Percentiles rank a stretch among this genome's conserved stretches.
Conservation (phyloP, 2,797 vertebrate genomes). For the Lindbergichthys nudifrons region DNA sequence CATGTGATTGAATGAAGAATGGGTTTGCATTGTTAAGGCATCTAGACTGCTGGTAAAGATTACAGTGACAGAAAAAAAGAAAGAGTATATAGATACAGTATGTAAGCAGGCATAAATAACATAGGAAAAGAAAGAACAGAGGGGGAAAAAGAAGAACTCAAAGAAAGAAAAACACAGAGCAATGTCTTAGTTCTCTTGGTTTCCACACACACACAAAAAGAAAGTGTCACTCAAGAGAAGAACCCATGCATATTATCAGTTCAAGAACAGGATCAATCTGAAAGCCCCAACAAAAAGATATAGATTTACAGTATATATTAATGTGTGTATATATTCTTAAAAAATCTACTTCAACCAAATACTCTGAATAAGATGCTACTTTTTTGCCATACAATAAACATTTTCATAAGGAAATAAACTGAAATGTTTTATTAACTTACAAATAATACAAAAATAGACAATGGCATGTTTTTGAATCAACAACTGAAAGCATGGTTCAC, state of each 20-base stretch:
- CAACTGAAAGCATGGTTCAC: conserved; percentile 91
- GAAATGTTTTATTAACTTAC: conserved; percentile 90
- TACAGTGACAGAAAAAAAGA: conserved; percentile 90
- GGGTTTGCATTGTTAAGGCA: conserved; percentile 99
- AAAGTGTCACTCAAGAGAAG: conserved; percentile 94
- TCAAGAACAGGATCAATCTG: conserved; percentile 93
- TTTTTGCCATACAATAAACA: conserved; percentile 94
- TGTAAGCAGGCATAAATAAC: conserved; percentile 93
- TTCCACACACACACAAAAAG: conserved; percentile 87
- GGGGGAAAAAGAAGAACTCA: conserved; percentile 84
- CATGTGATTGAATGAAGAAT: conserved; percentile 94
- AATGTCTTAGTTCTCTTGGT: conserved; percentile 92
- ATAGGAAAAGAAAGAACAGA: conserved; percentile 74
- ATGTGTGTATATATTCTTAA: conserved; percentile 88
- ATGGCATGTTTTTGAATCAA: conserved; percentile 91
- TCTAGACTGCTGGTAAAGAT: conserved; percentile 99
- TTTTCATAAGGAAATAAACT: conserved; percentile 76
- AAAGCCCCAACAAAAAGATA: conserved; percentile 93
- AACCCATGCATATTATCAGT: conserved; percentile 99
- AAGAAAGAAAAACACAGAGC: conserved; percentile 90
- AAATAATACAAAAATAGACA: conserved; percentile 99
- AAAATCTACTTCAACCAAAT: conserved; percentile 97
- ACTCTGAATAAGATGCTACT: conserved; percentile 97
- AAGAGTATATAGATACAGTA: conserved; percentile 85
- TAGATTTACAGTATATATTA: conserved; percentile 96